Conservation (phyloP, 1,140 invertebrate species). For the Atta texana region DNA sequence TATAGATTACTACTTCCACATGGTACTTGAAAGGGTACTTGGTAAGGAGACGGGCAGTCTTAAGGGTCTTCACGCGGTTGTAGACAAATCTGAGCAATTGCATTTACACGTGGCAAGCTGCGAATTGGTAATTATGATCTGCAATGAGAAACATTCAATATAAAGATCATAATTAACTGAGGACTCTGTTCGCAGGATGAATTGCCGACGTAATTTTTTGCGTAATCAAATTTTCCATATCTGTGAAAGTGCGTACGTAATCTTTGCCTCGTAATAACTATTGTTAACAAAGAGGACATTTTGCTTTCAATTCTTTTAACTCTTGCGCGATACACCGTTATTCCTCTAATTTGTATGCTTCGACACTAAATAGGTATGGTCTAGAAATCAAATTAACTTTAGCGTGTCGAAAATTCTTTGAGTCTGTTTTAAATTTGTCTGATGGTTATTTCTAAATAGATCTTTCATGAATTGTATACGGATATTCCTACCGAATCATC, state of each 20-base stretch:
- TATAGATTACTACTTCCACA: conserved; percentile 73
- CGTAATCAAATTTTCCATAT: conserved; percentile 25
- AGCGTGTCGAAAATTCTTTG: background rate
- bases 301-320: background rate
- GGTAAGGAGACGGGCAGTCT: conserved; percentile 72
- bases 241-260: background rate
- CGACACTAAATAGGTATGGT: background rate
- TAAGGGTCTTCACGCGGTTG: conserved; percentile 70
- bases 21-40: conserved; percentile 73
- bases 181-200: background rate
- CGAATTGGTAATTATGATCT: conserved; percentile 74
- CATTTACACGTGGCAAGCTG: conserved; percentile 68
- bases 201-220: background rate
- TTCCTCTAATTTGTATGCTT: background rate
- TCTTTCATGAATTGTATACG: background rate
- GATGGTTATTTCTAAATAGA: background rate
- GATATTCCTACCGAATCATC: conserved; percentile 5
- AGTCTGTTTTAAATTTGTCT: background rate
- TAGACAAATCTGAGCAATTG: conserved; percentile 69
- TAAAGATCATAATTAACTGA: conserved; percentile 63
- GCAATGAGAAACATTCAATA: conserved; percentile 72
- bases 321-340: background rate
- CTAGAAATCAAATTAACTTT: background rate
- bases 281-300: conserved; percentile 18
- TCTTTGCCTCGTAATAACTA: conserved; percentile 33